Evolutionary conservation across 2,888 invertebrate species (phyloP).

Genomic region (Laothoe populi): DNA sequence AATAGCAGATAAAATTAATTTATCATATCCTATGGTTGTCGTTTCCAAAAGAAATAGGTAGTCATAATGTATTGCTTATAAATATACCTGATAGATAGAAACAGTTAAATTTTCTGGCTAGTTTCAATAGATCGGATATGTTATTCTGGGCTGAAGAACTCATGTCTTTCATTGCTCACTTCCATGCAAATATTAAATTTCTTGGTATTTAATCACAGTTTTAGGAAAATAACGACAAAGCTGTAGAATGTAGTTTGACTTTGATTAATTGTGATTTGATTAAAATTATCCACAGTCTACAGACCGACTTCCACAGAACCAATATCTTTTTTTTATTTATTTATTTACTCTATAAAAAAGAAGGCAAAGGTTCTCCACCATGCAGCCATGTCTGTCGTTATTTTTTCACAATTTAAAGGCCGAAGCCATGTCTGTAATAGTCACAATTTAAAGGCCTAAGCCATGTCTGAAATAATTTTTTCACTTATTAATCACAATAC

Average conservation of each 20-base stretch:
- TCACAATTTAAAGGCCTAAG: no score
- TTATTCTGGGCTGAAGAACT: slow-evolving; percentile 73
- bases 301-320: background rate
- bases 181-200: slow-evolving; percentile 49
- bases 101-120: slow-evolving; percentile 95
- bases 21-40: background rate
- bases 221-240: background rate
- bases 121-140: slow-evolving; percentile 87
- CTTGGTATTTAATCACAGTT: background rate
- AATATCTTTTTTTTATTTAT: no score
- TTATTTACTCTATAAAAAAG: no score
- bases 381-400: no score
- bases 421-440: no score
- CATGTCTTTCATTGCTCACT: slow-evolving; percentile 79
- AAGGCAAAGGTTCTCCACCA: no score
- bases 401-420: no score
- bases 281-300: background rate
- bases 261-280: background rate
- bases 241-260: slow-evolving; percentile 4
- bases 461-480: no score
- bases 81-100: slow-evolving; percentile 92
- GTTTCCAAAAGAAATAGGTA: background rate
- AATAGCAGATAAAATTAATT: slow-evolving; percentile 27
- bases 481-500: no score
- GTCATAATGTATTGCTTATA: background rate